Evolutionary conservation across 53 echinoderm and acorn worm species (phyloP).

Genomic region (Glandiceps talaboti): DNA sequence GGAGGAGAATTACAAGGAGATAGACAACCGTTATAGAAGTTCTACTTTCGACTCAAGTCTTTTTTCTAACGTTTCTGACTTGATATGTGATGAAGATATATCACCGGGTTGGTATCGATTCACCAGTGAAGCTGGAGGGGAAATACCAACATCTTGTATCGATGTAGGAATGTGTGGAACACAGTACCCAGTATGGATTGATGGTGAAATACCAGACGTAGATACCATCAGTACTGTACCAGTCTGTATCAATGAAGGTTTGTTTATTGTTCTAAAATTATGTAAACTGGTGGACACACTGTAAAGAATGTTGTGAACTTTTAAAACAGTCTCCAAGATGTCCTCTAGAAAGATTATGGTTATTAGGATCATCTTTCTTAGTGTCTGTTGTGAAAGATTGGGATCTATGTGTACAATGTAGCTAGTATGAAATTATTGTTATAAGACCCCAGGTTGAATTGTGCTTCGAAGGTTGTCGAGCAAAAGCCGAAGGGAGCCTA

Average conservation of each 20-base stretch:
- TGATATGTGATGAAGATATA: background rate
- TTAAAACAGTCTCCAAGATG: too few species aligned
- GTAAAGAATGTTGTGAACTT: too few species aligned
- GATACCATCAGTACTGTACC: background rate
- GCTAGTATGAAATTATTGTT: too few species aligned
- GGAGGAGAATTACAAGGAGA: background rate
- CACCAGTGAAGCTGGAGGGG: background rate
- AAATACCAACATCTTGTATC: background rate
- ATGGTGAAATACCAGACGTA: background rate
- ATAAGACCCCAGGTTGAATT: too few species aligned
- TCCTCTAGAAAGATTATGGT: too few species aligned
- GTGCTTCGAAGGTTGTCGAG: too few species aligned
- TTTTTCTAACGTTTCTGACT: background rate
- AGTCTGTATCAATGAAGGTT: background rate
- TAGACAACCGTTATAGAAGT: background rate
- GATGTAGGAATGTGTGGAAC: background rate
- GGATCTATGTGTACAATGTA: too few species aligned
- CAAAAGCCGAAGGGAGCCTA: too few species aligned
- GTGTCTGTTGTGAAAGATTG: too few species aligned
- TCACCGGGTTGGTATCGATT: background rate
- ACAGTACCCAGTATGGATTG: background rate
- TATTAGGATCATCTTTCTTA: too few species aligned
- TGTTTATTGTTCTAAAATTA: too few species aligned
- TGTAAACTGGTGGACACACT: too few species aligned
- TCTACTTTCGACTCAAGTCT: background rate